These are phyloP conservation scores for Spodoptera littoralis DNA, from an alignment of 2,888 invertebrate genomes.

Conservation along the genomic window DNA sequence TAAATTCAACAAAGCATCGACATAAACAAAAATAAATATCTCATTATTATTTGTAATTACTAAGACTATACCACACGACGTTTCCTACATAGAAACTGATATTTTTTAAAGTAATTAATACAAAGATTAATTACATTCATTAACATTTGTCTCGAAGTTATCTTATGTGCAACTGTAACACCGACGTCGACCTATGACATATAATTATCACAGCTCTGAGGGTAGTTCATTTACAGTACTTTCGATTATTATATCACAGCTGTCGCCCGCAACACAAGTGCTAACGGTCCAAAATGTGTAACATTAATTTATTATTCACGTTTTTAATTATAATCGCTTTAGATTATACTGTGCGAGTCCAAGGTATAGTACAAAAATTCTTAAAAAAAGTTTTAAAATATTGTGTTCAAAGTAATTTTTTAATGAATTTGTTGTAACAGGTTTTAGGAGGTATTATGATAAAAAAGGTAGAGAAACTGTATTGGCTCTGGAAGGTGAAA, in stretches of 20 bases:
- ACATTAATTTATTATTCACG: slow-evolving; percentile 28
- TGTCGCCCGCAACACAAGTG: slow-evolving; percentile 20
- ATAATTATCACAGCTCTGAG: slow-evolving; percentile 57
- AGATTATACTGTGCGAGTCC: slow-evolving; percentile 16
- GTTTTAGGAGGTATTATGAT: slow-evolving; percentile 72
- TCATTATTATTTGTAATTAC: too few species aligned
- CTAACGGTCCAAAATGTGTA: slow-evolving; percentile 56
- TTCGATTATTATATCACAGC: slow-evolving; percentile 6
- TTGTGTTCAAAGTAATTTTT: neutral
- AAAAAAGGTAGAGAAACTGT: slow-evolving; percentile 73
- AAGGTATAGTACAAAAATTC: slow-evolving; percentile 35
- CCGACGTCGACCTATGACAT: slow-evolving; percentile 43
- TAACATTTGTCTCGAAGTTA: slow-evolving; percentile 40
- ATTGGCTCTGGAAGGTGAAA: slow-evolving; percentile 76
- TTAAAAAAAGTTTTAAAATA: neutral
- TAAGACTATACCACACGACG: slow-evolving; percentile 1
- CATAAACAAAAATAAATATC: too few species aligned
- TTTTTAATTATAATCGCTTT: slow-evolving; percentile 33
- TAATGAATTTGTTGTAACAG: slow-evolving; percentile 58
- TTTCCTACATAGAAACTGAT: slow-evolving; percentile 22
- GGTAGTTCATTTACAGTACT: slow-evolving; percentile 58
- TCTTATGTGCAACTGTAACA: slow-evolving; percentile 21
- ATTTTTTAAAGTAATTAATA: slow-evolving; percentile 31
- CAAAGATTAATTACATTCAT: slow-evolving; percentile 24
- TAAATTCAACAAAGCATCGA: too few species aligned